Evolutionary conservation across 2,797 vertebrate genomes (phyloP).

Genomic region (Platalea minor): DNA sequence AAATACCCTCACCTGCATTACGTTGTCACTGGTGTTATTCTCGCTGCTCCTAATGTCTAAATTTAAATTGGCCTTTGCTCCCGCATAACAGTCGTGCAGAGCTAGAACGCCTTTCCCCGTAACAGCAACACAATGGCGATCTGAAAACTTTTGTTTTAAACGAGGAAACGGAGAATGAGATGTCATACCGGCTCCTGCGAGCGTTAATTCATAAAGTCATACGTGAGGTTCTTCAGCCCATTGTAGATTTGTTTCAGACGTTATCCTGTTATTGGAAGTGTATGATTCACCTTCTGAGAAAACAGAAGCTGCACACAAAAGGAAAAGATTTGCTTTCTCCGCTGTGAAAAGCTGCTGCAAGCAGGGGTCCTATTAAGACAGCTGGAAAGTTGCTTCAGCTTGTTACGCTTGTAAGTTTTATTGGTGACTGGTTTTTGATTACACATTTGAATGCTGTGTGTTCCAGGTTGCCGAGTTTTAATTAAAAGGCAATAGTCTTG

Average conservation of each 20-base stretch:
- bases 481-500: constrained; percentile 75
- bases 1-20: constrained; percentile 28
- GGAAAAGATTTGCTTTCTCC: constrained; percentile 79
- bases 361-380: constrained; percentile 89
- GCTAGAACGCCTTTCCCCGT: background rate
- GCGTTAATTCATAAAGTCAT: constrained; percentile 66
- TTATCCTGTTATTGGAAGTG: constrained; percentile 71
- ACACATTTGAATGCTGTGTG: constrained; percentile 77
- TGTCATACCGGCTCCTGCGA: constrained; percentile 7
- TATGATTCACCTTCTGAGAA: constrained; percentile 87
- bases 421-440: constrained; percentile 87
- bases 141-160: constrained; percentile 29
- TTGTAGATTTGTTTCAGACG: constrained; percentile 52
- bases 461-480: constrained; percentile 77
- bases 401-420: constrained; percentile 86
- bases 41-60: background rate
- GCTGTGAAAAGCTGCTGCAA: constrained; percentile 81
- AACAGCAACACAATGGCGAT: background rate
- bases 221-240: constrained; percentile 26
- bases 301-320: constrained; percentile 86
- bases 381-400: constrained; percentile 81
- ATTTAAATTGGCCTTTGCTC: constrained; percentile 8
- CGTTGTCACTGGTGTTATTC: background rate
- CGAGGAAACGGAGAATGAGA: constrained; percentile 46
- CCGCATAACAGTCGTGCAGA: background rate